Conservation (phyloP, 2,888 invertebrate genomes). For the Eucera pruinosa region DNA sequence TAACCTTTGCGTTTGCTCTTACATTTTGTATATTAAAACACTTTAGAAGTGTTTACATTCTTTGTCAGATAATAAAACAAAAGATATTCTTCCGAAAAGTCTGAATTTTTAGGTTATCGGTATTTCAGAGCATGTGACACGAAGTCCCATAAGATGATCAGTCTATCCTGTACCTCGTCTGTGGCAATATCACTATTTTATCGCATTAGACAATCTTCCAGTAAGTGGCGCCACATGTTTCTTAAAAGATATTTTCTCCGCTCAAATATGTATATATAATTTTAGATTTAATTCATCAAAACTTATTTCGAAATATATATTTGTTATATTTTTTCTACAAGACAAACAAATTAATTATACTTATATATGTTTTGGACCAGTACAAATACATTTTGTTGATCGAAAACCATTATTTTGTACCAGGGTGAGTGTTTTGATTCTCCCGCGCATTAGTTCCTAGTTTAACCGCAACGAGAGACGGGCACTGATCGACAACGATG, state of each 20-base stretch:
- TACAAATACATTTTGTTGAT: background rate
- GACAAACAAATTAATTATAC: background rate
- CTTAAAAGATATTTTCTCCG: background rate
- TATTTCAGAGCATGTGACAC: no score
- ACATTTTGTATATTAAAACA: no score
- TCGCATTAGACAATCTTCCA: background rate
- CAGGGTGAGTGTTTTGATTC: conserved; percentile 1
- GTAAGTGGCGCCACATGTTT: conserved; percentile 41
- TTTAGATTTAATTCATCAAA: background rate
- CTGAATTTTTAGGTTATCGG: no score
- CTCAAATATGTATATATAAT: background rate
- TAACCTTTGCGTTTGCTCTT: no score
- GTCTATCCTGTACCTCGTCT: no score
- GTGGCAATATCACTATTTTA: no score
- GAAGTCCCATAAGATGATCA: no score
- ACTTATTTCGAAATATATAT: background rate
- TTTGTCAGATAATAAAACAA: no score
- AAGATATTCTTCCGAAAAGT: no score
- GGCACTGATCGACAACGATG: conserved; percentile 21
- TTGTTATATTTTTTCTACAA: background rate
- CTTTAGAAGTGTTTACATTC: no score
- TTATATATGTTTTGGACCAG: no score
- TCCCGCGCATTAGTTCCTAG: conserved; percentile 22
- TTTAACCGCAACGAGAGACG: background rate
- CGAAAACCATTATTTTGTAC: no score